Evolutionary conservation across 2,113 vertebrate genomes (phyloP).

Genomic region (Catharus bicknelli): DNA sequence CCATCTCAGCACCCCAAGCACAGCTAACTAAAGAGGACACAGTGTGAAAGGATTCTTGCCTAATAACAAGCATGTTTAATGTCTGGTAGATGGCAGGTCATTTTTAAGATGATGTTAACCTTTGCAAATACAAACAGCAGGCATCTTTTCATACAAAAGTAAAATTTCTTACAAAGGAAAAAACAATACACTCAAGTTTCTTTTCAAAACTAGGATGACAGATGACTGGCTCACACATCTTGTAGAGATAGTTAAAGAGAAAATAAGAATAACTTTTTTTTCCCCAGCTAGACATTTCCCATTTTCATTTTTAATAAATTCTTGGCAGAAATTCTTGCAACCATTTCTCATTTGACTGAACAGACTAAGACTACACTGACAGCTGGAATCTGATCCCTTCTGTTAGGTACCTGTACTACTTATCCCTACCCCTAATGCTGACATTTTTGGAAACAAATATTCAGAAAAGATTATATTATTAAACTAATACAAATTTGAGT

Average conservation of each 20-base stretch:
- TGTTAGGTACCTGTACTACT: neutral
- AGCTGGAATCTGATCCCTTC: neutral
- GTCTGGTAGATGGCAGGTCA: neutral
- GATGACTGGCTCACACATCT: neutral
- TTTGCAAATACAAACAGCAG: neutral
- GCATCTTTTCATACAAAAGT: neutral
- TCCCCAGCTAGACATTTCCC: neutral
- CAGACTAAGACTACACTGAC: neutral
- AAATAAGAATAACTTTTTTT: neutral
- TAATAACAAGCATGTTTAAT: neutral
- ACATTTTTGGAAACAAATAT: neutral
- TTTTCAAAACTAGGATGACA: slow-evolving; percentile 13
- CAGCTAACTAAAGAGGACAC: neutral
- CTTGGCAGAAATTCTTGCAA: slow-evolving; percentile 8
- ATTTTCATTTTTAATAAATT: slow-evolving; percentile 19
- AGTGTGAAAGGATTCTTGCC: neutral
- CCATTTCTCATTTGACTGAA: neutral
- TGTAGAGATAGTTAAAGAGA: neutral
- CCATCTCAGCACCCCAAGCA: neutral
- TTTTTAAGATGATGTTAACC: neutral
- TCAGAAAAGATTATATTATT: neutral
- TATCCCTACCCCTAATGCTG: neutral
- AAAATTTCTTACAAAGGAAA: neutral
- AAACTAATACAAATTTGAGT: neutral
- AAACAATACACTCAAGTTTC: neutral